Conservation (phyloP, 2,888 invertebrate genomes). For the Drosophila mimica region DNA sequence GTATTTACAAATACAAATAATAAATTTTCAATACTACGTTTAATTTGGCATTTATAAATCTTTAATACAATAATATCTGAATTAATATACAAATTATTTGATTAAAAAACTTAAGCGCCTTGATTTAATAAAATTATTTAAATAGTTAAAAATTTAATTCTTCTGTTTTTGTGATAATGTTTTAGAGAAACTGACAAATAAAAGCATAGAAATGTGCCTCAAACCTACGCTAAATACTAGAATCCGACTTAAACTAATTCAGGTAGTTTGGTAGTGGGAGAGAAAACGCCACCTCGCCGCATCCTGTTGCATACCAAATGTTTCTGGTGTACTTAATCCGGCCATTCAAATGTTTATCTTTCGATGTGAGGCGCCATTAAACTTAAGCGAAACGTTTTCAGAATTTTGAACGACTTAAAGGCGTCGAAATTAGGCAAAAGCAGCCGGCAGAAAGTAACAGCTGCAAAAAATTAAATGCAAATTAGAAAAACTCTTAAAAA, state of each 20-base stretch:
- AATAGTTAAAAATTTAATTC: background rate
- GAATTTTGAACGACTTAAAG: constrained; percentile 77
- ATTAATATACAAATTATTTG: background rate
- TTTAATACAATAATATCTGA: background rate
- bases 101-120: fast-evolving
- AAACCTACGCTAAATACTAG: background rate
- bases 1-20: background rate
- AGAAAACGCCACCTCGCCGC: constrained; percentile 26
- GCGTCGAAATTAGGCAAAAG: constrained; percentile 50
- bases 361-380: constrained; percentile 71
- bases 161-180: background rate
- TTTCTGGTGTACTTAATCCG: constrained; percentile 41
- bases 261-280: background rate
- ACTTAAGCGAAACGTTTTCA: constrained; percentile 65
- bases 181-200: too few species aligned
- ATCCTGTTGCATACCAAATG: constrained; percentile 71
- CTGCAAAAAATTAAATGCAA: constrained; percentile 82
- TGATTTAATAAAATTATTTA: background rate
- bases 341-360: constrained; percentile 68
- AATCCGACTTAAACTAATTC: too few species aligned
- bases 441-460: constrained; percentile 66
- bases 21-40: background rate
- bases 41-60: background rate
- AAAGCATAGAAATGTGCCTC: background rate
- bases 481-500: constrained; percentile 77